These are phyloP conservation scores for Rhagoletis zephyria DNA, from an alignment of 1,140 invertebrate species.

Conservation along the genomic window DNA sequence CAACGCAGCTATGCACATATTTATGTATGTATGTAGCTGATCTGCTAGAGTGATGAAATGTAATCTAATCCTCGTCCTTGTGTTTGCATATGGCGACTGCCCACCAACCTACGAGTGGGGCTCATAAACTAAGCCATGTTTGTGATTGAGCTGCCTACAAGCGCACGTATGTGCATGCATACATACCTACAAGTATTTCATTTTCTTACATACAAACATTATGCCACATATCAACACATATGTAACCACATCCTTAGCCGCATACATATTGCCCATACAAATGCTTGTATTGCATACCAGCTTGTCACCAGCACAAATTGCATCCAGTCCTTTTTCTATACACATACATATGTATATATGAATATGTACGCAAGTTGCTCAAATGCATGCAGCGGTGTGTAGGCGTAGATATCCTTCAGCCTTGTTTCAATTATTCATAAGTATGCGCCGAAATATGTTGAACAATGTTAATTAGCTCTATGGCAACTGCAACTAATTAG, in stretches of 20 bases:
- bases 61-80: conserved; percentile 24
- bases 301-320: conserved; percentile 42
- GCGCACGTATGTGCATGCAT: not conserved
- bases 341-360: not conserved
- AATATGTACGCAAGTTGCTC: not conserved
- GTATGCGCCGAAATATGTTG: not conserved
- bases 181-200: not conserved
- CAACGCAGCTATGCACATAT: not conserved
- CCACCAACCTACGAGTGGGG: not conserved
- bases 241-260: not conserved
- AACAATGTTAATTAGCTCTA: conserved; percentile 44
- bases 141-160: not conserved
- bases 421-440: conserved; percentile 40
- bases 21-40: not conserved
- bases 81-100: not conserved
- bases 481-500: conserved; percentile 47
- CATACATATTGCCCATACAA: no score
- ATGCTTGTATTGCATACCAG: not conserved
- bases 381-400: not conserved
- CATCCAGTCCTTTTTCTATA: not conserved
- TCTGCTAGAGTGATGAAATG: not conserved
- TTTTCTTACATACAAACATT: not conserved
- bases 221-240: not conserved
- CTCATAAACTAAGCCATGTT: not conserved
- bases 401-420: not conserved